phyloP scores from a whole-genome alignment of 2,113 vertebrate species.

The Anoura caudifer region DNA sequence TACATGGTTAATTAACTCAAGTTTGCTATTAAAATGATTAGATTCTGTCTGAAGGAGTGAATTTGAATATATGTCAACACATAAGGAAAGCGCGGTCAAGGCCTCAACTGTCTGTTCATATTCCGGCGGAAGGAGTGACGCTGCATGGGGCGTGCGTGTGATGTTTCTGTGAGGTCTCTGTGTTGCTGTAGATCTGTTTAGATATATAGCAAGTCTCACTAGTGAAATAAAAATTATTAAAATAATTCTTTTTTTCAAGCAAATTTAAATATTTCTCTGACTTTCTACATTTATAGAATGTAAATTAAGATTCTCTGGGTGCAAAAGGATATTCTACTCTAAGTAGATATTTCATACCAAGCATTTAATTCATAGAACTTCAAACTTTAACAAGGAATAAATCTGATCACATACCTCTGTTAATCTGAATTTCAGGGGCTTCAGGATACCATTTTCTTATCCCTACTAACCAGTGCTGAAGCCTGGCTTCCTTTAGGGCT shows the following conservation, averaged over 20 bases:
- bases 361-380: background rate
- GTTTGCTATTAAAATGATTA: background rate
- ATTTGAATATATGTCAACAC: background rate
- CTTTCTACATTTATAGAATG: background rate
- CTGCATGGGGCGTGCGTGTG: background rate
- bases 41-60: background rate
- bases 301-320: background rate
- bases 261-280: slow-evolving; percentile 21
- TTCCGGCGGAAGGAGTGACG: too few species aligned
- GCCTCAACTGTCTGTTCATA: background rate
- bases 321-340: background rate
- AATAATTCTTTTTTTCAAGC: background rate
- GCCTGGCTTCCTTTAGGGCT: background rate
- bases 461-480: background rate
- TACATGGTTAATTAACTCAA: background rate
- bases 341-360: background rate
- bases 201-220: background rate
- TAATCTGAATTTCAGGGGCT: background rate
- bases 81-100: background rate
- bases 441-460: background rate
- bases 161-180: background rate
- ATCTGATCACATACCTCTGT: background rate
- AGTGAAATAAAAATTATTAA: background rate
- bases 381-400: background rate
- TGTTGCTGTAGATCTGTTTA: background rate